Conservation (phyloP, 2,797 vertebrate genomes). For the Spheniscus humboldti region DNA sequence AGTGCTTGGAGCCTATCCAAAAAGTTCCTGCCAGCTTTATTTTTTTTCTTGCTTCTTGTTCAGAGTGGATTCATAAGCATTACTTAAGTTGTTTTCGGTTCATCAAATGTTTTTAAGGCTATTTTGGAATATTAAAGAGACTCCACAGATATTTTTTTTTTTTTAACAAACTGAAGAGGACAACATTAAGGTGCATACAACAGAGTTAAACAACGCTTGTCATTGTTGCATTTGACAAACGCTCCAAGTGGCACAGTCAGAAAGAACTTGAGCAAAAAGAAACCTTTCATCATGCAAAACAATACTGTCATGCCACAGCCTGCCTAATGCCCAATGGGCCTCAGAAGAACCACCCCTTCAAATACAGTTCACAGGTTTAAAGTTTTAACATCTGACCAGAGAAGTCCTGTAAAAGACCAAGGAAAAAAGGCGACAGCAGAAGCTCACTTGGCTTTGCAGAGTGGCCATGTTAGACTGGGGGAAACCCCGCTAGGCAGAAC, state of each 20-base stretch:
- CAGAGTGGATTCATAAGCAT: background rate
- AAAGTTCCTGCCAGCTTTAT: background rate
- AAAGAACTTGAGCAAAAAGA: background rate
- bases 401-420: background rate
- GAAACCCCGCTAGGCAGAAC: background rate
- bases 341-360: background rate
- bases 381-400: background rate
- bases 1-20: background rate
- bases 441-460: background rate
- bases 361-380: background rate
- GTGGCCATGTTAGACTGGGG: background rate
- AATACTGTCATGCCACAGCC: background rate
- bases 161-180: background rate
- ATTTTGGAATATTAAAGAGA: background rate
- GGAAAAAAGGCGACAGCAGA: accelerated
- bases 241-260: background rate
- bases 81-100: background rate
- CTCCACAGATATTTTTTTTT: background rate
- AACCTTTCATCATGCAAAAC: background rate
- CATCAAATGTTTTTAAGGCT: background rate
- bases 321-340: background rate
- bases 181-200: background rate
- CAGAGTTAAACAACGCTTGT: background rate
- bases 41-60: background rate
- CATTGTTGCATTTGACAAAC: background rate